Evolutionary conservation across 2,797 vertebrate genomes (phyloP).

Genomic region (Pseudochromis fuscus): DNA sequence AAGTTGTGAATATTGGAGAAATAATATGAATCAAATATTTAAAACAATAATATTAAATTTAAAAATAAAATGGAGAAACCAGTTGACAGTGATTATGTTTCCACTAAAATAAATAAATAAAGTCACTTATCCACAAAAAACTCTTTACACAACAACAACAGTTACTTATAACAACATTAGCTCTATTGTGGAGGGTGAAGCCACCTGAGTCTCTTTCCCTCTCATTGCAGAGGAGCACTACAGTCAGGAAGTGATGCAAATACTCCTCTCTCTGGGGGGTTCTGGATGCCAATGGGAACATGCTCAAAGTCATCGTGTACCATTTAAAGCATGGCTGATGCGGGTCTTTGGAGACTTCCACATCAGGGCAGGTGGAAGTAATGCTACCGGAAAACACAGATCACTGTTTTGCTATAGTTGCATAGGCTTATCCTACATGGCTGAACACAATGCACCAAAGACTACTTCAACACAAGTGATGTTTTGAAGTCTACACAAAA

Average conservation of each 20-base stretch:
- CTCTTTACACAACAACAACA: too few species aligned
- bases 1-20: too few species aligned
- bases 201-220: neutral
- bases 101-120: neutral
- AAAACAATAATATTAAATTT: too few species aligned
- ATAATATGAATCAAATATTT: too few species aligned
- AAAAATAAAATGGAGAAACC: neutral
- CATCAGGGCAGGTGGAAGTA: constrained; percentile 3
- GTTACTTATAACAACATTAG: neutral
- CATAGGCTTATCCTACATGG: neutral
- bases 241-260: constrained; percentile 7
- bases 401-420: constrained; percentile 8
- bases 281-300: neutral
- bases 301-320: constrained; percentile 1
- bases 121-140: neutral
- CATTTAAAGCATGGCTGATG: constrained; percentile 22
- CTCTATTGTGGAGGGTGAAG: neutral
- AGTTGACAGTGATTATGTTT: neutral
- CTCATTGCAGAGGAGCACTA: neutral
- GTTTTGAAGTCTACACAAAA: neutral
- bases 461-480: neutral
- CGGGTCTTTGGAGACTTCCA: constrained; percentile 9
- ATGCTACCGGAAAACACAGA: constrained; percentile 13
- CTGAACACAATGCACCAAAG: neutral
- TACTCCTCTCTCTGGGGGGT: neutral